Percentiles rank a stretch among this genome's conserved stretches.
Evolutionary conservation across 2,797 vertebrate species (phyloP).

Genomic region (Choloepus didactylus): DNA sequence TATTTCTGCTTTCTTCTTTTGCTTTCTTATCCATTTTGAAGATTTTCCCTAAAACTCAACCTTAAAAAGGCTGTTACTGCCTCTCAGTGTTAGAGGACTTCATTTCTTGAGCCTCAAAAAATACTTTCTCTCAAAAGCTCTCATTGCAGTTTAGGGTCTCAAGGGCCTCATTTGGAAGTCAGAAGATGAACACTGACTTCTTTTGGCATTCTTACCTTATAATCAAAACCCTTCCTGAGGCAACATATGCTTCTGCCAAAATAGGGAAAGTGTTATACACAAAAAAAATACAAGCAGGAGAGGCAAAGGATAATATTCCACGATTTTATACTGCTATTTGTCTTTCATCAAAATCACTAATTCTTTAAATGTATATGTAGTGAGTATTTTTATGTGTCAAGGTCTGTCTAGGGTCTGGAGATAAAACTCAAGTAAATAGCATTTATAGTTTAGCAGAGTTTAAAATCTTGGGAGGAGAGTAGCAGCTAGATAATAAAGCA

Average conservation of each 20-base stretch:
- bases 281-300: neutral
- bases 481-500: neutral
- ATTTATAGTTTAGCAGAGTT: slow-evolving; percentile 19
- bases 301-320: neutral
- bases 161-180: slow-evolving; percentile 28
- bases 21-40: slow-evolving; percentile 21
- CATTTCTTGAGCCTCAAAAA: slow-evolving; percentile 50
- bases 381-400: neutral
- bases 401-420: neutral
- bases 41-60: slow-evolving; percentile 16
- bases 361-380: neutral
- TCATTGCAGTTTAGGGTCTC: slow-evolving; percentile 28
- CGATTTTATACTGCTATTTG: neutral
- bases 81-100: neutral
- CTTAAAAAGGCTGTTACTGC: slow-evolving; percentile 30
- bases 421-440: neutral
- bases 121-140: slow-evolving; percentile 41
- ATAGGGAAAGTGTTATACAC: neutral
- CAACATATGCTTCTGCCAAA: slow-evolving; percentile 9
- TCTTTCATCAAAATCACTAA: neutral
- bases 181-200: neutral
- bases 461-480: neutral
- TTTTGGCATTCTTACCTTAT: slow-evolving; percentile 15
- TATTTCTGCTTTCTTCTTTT: slow-evolving; percentile 10
- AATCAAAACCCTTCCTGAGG: slow-evolving; percentile 38